phyloP scores from a whole-genome alignment of 2,797 vertebrate genomes.

The Siniperca obscura region DNA sequence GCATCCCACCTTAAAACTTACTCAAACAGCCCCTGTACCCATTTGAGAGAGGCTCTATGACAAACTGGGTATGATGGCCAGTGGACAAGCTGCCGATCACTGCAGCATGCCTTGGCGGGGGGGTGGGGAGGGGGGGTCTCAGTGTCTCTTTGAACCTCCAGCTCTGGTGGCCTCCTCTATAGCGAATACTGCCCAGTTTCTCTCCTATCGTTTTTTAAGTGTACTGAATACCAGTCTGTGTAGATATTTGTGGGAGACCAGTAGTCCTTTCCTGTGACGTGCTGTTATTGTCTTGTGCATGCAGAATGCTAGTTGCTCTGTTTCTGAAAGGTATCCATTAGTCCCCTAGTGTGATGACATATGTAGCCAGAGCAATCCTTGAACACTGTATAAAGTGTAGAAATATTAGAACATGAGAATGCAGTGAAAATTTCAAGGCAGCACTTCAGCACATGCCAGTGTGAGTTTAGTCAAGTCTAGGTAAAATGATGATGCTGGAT shows the following conservation, averaged over 20 bases:
- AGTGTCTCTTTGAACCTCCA: conserved; percentile 29
- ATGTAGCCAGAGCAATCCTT: not conserved
- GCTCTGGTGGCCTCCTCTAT: not conserved
- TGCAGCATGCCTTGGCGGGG: conserved; percentile 14
- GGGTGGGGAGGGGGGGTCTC: not conserved
- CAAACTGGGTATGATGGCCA: conserved; percentile 34
- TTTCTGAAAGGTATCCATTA: conserved; percentile 22
- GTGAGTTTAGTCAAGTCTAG: conserved; percentile 29
- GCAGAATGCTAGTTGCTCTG: not conserved
- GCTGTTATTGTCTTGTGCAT: not conserved
- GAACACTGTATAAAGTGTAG: not conserved
- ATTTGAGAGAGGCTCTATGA: conserved; percentile 32
- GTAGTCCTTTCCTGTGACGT: not conserved
- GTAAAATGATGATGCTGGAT: not conserved
- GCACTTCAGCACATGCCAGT: conserved; percentile 32
- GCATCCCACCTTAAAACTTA: conserved; percentile 48
- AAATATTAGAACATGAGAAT: conserved; percentile 29
- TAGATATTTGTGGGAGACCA: not conserved
- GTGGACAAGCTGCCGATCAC: conserved; percentile 23
- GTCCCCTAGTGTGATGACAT: not conserved
- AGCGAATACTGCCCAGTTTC: not conserved
- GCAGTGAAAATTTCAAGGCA: conserved; percentile 42
- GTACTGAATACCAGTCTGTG: not conserved
- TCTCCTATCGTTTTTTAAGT: conserved; percentile 1
- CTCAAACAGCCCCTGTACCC: conserved; percentile 27